Percentiles rank a stretch among this genome's conserved stretches.
These are phyloP conservation scores for Callionymus lyra DNA, from an alignment of 2,113 vertebrate genomes.

Conservation along the genomic window DNA sequence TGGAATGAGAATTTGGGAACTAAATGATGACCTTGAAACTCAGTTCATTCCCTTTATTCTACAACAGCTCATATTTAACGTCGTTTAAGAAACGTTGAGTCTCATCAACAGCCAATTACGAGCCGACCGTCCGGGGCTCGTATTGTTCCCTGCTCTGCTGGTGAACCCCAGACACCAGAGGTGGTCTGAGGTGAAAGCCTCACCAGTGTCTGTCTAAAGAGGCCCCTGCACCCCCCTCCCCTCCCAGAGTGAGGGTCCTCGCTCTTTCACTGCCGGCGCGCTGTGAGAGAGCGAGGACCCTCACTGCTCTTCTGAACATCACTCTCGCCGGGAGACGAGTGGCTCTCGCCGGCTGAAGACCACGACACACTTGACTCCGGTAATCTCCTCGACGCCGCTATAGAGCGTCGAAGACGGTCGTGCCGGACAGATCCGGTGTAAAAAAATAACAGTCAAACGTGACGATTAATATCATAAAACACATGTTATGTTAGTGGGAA, in stretches of 20 bases:
- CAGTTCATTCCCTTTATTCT: background rate
- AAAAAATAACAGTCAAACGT: too few species aligned
- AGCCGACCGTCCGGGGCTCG: constrained; percentile 7
- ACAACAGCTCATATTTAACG: too few species aligned
- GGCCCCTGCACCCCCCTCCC: too few species aligned
- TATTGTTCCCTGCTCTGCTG: background rate
- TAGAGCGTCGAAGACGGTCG: background rate
- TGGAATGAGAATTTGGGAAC: too few species aligned
- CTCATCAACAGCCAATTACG: constrained; percentile 35
- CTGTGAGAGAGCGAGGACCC: constrained; percentile 51
- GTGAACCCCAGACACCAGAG: constrained; percentile 32
- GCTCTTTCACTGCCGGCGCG: constrained; percentile 32
- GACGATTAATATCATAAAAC: too few species aligned
- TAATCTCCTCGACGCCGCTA: constrained; percentile 38
- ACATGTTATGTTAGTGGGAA: too few species aligned
- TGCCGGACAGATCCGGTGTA: too few species aligned
- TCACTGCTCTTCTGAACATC: constrained; percentile 32
- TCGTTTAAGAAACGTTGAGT: background rate
- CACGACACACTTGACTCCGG: constrained; percentile 47
- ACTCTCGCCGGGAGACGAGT: constrained; percentile 30
- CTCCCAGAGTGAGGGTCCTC: constrained; percentile 22
- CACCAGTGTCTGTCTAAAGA: constrained; percentile 35
- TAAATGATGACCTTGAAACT: too few species aligned
- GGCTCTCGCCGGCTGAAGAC: constrained; percentile 26
- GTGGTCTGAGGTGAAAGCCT: constrained; percentile 20